phyloP scores from a whole-genome alignment of 2,797 vertebrate species.

The Silurus aristotelis region DNA sequence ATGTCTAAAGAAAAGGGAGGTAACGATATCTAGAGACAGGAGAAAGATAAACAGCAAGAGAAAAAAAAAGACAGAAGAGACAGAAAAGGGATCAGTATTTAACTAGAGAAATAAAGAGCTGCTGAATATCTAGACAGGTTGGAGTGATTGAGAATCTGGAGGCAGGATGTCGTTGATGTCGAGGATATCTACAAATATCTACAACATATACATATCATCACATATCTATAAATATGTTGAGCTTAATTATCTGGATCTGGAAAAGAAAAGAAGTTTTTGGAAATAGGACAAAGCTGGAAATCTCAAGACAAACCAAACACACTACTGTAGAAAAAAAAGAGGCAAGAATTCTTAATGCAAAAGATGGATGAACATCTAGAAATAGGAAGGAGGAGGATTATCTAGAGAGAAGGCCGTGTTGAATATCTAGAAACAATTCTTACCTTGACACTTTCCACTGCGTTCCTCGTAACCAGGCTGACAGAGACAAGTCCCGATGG shows the following conservation, averaged over 20 bases:
- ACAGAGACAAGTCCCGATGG: conserved; percentile 96
- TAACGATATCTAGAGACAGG: background rate
- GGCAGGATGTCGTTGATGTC: no score
- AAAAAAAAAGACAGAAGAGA: background rate
- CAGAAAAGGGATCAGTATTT: background rate
- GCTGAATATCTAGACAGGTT: background rate
- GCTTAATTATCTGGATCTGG: background rate
- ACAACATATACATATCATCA: background rate
- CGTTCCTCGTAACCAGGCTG: conserved; percentile 93
- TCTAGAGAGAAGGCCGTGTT: conserved; percentile 44
- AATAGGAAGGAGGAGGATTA: background rate
- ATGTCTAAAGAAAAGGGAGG: background rate
- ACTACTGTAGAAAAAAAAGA: background rate
- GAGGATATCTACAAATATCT: background rate
- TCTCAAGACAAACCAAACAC: background rate
- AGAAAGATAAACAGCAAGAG: background rate
- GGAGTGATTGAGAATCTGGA: background rate
- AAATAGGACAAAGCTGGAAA: background rate
- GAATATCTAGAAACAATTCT: conserved; percentile 53
- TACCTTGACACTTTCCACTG: conserved; percentile 93
- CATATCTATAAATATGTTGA: background rate
- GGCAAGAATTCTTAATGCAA: background rate
- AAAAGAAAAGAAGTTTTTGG: background rate
- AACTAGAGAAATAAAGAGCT: background rate
- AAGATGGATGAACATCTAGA: background rate